These are phyloP conservation scores for Bathynomus jamesi DNA, from an alignment of 1,140 invertebrate genomes.

Conservation along the genomic window DNA sequence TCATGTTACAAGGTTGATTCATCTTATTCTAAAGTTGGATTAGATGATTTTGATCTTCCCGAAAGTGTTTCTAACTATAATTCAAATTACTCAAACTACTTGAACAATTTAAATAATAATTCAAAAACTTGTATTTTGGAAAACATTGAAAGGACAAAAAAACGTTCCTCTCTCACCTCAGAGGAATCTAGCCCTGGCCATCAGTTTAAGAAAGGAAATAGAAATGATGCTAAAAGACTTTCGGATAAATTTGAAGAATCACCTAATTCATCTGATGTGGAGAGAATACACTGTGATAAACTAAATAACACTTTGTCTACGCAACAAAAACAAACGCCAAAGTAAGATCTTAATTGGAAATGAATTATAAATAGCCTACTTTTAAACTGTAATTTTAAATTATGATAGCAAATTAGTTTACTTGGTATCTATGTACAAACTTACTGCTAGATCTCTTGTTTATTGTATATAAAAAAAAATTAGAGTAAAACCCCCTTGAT, in stretches of 20 bases:
- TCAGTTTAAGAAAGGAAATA: neutral
- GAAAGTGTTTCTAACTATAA: neutral
- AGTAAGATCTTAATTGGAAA: neutral
- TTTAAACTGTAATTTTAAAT: no score
- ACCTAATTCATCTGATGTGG: neutral
- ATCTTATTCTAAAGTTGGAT: neutral
- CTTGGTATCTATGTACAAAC: no score
- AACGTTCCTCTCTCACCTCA: neutral
- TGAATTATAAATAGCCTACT: no score
- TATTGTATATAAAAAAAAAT: no score
- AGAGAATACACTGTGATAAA: neutral
- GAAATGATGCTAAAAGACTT: no score
- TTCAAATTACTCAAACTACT: no score
- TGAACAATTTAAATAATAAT: no score
- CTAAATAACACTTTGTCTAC: neutral
- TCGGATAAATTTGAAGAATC: neutral
- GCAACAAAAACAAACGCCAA: neutral
- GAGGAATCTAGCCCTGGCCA: neutral
- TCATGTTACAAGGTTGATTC: no score
- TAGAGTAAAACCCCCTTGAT: no score
- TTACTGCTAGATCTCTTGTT: no score
- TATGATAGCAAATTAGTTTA: no score
- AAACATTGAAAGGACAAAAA: neutral
- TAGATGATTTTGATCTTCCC: neutral
- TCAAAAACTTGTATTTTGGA: no score